phyloP scores from a whole-genome alignment of 2,888 invertebrate species.

The Eurytoma adleriae region DNA sequence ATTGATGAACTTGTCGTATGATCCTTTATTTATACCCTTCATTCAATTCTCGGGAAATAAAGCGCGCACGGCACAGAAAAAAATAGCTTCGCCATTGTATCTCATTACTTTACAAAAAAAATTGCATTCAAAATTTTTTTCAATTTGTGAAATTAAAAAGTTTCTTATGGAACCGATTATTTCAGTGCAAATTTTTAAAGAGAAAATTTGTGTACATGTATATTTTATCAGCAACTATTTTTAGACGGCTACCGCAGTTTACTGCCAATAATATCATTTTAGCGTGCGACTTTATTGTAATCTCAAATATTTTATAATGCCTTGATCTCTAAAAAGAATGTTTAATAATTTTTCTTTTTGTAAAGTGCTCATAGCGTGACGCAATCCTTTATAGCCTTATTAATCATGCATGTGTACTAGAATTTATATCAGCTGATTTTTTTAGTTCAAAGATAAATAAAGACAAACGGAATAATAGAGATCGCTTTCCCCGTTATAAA shows the following conservation, averaged over 20 bases:
- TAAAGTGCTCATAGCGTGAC: too few species aligned
- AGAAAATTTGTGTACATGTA: neutral
- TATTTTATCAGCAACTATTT: too few species aligned
- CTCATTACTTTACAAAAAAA: conserved; percentile 1
- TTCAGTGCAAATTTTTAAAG: neutral
- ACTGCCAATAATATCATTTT: too few species aligned
- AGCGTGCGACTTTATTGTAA: too few species aligned
- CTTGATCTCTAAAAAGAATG: too few species aligned
- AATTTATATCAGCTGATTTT: neutral
- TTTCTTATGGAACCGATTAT: neutral
- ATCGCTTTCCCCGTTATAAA: neutral
- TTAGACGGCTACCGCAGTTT: neutral
- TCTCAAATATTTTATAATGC: too few species aligned
- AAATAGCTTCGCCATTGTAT: conserved; percentile 14
- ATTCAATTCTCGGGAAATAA: conserved; percentile 7
- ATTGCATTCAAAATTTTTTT: neutral
- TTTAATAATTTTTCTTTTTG: too few species aligned
- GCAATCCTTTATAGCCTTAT: too few species aligned
- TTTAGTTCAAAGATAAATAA: neutral
- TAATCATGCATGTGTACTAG: neutral
- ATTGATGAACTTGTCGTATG: too few species aligned
- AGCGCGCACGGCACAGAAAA: neutral
- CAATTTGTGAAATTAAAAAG: neutral
- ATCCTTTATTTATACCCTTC: too few species aligned
- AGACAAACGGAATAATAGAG: neutral